Evolutionary conservation across 2,797 vertebrate genomes (phyloP).

Genomic region (Salarias fasciatus): DNA sequence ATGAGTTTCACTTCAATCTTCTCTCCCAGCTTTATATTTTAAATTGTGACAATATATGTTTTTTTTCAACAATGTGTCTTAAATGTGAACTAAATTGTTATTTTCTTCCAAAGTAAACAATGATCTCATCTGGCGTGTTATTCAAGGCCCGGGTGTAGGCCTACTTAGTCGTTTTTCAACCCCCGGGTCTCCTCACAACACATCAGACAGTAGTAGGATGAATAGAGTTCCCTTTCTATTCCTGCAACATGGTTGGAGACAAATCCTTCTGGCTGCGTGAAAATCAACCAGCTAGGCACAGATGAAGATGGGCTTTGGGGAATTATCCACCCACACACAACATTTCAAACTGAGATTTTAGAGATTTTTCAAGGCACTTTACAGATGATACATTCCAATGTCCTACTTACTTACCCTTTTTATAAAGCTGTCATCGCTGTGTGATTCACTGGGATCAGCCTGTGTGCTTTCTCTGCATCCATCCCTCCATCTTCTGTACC

Average conservation of each 20-base stretch:
- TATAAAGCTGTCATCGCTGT: slow-evolving; percentile 16
- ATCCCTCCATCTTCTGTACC: too few relatives aligned
- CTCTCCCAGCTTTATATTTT: not conserved
- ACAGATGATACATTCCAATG: slow-evolving; percentile 53
- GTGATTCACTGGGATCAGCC: slow-evolving; percentile 25
- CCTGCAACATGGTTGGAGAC: slow-evolving; percentile 52
- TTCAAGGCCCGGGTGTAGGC: not conserved
- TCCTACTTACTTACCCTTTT: slow-evolving; percentile 37
- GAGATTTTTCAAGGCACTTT: slow-evolving; percentile 61
- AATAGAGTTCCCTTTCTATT: slow-evolving; percentile 49
- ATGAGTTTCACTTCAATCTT: slow-evolving; percentile 3
- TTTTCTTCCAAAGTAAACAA: not conserved
- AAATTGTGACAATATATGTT: not conserved
- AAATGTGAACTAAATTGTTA: not conserved
- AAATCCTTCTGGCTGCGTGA: slow-evolving; percentile 62
- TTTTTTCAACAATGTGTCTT: not conserved
- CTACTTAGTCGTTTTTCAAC: slow-evolving; percentile 9
- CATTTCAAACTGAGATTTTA: slow-evolving; percentile 69
- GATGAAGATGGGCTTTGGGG: slow-evolving; percentile 68
- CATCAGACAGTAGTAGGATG: slow-evolving; percentile 28
- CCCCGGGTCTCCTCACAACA: slow-evolving; percentile 10
- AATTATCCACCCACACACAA: slow-evolving; percentile 66
- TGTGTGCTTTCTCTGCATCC: slow-evolving; percentile 20
- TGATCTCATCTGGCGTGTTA: slow-evolving; percentile 7
- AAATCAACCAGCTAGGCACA: slow-evolving; percentile 55